Evolutionary conservation across 2,113 vertebrate species (phyloP), one percentile per base, ranked within the genome.

Genomic region (Microcebus tavaratra): DNA sequence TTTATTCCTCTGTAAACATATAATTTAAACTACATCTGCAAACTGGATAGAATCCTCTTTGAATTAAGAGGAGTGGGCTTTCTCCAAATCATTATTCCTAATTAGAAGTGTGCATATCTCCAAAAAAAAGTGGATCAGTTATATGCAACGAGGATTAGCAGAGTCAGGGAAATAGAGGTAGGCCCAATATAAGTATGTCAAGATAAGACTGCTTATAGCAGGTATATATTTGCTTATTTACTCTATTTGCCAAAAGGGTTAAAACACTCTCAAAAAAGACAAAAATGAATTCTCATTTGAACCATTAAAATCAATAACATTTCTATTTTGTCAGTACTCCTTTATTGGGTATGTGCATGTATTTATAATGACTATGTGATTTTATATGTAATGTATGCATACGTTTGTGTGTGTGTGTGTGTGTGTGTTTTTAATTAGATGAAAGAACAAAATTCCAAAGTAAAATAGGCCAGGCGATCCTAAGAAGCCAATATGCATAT

Each of bases 281-380:
- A 88, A 94, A 94, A 73, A 39, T 57, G 14, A 94, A 85, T 59
- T 65, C 48, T 39, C n/a, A 75, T 31, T 73, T 86, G 88, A 85
- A 48, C 31, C 57, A 68, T 3, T 34, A 61, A 50, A 34, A 25
- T 39, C 45, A 61, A 34, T 31, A 45, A 63, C 23, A 17, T 93
- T 85, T 65, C 55, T 36, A 8, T 9, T 79, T 31, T 45, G 17
- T 42, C 7, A 67, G 4, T 39, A 23, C 9, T n/a, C 27, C 4
- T 63, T 53, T 78, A n/a, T 27, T 68, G 15, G 21, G 27, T 65
- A 13, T 9, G 7, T 14, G 12, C 59, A 48, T 31, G 8, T 6
- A 42, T 78, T 15, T 67, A 20, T 34, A 70, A 75, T 17, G 8
- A 61, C 13, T 2, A 25, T 70, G 18, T 25, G 23, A 39, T 61